Evolutionary conservation across 2,888 invertebrate genomes (phyloP).

Genomic region (Octodonta nipae): DNA sequence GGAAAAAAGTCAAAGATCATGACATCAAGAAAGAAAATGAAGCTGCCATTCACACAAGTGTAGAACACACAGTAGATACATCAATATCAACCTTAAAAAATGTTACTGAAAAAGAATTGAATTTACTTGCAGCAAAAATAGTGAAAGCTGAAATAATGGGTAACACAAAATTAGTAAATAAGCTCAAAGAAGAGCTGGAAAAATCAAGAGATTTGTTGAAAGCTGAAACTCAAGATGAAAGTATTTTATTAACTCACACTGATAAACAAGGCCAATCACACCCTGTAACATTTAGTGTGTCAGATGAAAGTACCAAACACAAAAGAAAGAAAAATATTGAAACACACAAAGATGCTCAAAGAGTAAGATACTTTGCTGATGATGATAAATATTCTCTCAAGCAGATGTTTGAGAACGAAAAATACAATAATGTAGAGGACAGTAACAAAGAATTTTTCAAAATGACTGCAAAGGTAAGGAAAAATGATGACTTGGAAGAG

Average conservation of each 20-base stretch:
- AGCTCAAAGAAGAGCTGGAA: conserved; percentile 64
- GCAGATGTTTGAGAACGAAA: conserved; percentile 74
- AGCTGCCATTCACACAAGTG: conserved; percentile 5
- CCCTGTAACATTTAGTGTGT: conserved; percentile 41
- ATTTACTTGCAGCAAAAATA: conserved; percentile 77
- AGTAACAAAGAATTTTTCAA: conserved; percentile 69
- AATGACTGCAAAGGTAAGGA: conserved; percentile 51
- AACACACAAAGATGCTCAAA: conserved; percentile 60
- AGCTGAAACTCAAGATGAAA: conserved; percentile 22
- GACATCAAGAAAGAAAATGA: conserved; percentile 7
- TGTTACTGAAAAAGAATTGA: conserved; percentile 64
- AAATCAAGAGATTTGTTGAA: conserved; percentile 43
- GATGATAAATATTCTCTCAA: conserved; percentile 78
- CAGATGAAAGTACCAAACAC: conserved; percentile 36
- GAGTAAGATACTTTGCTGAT: conserved; percentile 74
- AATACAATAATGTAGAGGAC: conserved; percentile 64
- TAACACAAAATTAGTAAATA: conserved; percentile 50
- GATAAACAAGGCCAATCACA: conserved; percentile 53
- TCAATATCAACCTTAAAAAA: not conserved
- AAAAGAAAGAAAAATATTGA: conserved; percentile 43
- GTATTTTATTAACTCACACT: conserved; percentile 55
- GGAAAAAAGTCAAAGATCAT: conserved; percentile 9
- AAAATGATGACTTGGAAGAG: conserved; percentile 70
- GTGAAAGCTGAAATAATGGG: conserved; percentile 92
- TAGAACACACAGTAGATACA: no score